Conservation (phyloP, 2,888 invertebrate species). For the Drosophila sordidula region DNA sequence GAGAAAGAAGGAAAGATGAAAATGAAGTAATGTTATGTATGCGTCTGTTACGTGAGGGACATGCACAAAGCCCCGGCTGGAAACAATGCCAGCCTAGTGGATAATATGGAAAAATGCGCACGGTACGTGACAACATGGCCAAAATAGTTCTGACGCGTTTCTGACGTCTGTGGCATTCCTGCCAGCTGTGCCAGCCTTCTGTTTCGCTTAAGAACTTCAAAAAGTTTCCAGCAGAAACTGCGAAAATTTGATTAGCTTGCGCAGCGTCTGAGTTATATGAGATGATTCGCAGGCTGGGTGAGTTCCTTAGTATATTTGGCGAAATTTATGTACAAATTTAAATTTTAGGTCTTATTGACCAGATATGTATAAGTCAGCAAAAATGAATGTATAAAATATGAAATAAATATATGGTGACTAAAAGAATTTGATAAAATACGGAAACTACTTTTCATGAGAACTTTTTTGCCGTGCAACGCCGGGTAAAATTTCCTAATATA, state of each 20-base stretch:
- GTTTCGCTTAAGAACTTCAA: constrained; percentile 22
- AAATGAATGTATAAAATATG: too few relatives aligned
- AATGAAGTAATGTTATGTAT: constrained; percentile 80
- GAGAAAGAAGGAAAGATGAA: constrained; percentile 47
- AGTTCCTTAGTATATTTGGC: not conserved
- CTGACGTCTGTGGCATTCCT: constrained; percentile 4
- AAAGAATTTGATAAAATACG: too few relatives aligned
- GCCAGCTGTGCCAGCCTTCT: constrained; percentile 29
- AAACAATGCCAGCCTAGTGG: constrained; percentile 35
- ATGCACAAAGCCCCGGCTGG: constrained; percentile 44
- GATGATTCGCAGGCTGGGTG: constrained; percentile 3
- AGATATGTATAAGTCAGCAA: too few relatives aligned
- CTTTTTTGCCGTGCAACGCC: too few relatives aligned
- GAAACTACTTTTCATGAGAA: too few relatives aligned
- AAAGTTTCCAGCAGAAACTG: constrained; percentile 42
- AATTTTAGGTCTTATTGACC: too few relatives aligned
- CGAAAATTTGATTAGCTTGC: constrained; percentile 58
- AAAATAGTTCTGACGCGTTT: constrained; percentile 48
- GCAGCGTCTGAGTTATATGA: constrained; percentile 39
- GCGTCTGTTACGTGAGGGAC: constrained; percentile 78
- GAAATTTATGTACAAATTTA: not conserved
- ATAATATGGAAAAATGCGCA: constrained; percentile 77
- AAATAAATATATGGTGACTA: too few relatives aligned
- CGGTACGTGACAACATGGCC: constrained; percentile 76
- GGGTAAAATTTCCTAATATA: too few relatives aligned